These are phyloP conservation scores for Lottia gigantea DNA, from an alignment of 2,888 invertebrate genomes.

Conservation along the genomic window DNA sequence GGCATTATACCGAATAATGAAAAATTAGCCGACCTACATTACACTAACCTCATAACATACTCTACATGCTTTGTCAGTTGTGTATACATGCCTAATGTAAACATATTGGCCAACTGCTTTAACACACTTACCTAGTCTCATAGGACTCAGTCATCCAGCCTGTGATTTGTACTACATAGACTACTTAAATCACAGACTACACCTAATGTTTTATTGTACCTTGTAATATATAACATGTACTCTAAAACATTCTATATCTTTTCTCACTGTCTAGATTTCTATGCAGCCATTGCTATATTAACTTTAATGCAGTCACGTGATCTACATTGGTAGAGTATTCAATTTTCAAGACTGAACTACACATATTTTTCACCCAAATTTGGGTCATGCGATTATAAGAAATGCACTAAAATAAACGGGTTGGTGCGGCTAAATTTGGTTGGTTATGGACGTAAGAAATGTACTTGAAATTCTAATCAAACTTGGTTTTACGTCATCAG, in stretches of 20 bases:
- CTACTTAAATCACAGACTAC: neutral
- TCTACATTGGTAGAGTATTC: neutral
- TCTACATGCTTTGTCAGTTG: too few species aligned
- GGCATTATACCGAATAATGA: too few species aligned
- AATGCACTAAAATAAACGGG: too few species aligned
- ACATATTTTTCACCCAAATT: neutral
- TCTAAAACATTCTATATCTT: too few species aligned
- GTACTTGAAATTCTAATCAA: too few species aligned
- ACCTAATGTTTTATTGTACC: too few species aligned
- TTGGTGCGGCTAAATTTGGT: too few species aligned
- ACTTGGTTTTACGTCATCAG: too few species aligned
- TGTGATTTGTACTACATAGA: neutral
- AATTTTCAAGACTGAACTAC: neutral
- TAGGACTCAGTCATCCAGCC: neutral
- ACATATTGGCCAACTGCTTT: neutral
- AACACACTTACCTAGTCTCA: constrained; percentile 7
- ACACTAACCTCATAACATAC: neutral
- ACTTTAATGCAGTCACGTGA: constrained; percentile 6
- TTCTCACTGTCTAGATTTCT: too few species aligned
- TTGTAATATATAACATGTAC: too few species aligned
- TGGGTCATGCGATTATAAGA: constrained; percentile 3
- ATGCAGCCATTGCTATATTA: constrained; percentile 6
- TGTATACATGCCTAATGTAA: neutral
- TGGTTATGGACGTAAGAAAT: too few species aligned
- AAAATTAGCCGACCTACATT: neutral